Conservation (phyloP, 2,888 invertebrate species). For the Blastobasis adustella region DNA sequence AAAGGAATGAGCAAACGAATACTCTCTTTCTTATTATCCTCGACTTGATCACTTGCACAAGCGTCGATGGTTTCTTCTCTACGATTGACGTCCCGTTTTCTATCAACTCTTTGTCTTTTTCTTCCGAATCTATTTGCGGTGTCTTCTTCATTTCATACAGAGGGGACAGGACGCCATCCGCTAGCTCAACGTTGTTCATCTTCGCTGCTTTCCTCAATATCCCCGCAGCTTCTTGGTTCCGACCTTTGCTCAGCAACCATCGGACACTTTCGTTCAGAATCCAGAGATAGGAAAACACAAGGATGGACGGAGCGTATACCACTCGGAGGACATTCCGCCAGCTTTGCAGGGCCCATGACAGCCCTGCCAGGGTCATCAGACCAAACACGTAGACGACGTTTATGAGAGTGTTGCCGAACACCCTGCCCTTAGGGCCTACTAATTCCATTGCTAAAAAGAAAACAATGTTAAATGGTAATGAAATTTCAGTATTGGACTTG, state of each 20-base stretch:
- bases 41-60: conserved; percentile 67
- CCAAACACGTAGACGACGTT: conserved; percentile 83
- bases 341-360: conserved; percentile 80
- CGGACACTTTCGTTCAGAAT: conserved; percentile 83
- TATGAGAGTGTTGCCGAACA: conserved; percentile 82
- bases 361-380: conserved; percentile 78
- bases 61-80: conserved; percentile 29
- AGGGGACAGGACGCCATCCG: conserved; percentile 52
- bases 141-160: conserved; percentile 40
- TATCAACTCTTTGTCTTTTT: conserved; percentile 12
- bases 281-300: conserved; percentile 81
- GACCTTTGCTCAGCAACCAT: conserved; percentile 84
- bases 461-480: not conserved
- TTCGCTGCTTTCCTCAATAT: conserved; percentile 79
- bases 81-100: conserved; percentile 17
- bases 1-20: conserved; percentile 80
- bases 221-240: conserved; percentile 76
- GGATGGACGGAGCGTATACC: conserved; percentile 80
- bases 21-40: conserved; percentile 72
- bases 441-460: conserved; percentile 81
- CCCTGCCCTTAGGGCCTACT: conserved; percentile 83
- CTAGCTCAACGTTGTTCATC: conserved; percentile 72
- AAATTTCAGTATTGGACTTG: too few species aligned
- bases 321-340: conserved; percentile 81
- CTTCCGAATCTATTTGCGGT: conserved; percentile 15